Evolutionary conservation across 2,888 invertebrate species (phyloP), one percentile per base, ranked within the genome.

Genomic region (Temnothorax unifasciatus): DNA sequence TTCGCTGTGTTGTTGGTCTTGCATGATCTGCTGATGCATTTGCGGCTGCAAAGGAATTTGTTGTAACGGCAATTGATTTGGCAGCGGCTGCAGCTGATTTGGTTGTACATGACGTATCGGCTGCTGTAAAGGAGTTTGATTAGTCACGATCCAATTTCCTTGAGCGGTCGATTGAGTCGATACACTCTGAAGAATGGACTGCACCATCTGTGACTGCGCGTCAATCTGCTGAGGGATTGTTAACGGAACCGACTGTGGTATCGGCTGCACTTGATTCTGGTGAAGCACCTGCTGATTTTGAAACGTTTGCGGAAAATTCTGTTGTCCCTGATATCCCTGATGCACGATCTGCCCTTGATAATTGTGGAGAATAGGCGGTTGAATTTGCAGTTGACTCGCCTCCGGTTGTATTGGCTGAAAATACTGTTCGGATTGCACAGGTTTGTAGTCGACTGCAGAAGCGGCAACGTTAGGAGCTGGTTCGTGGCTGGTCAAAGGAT

Each of bases 371-470:
- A 89, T 73, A 25, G 92, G 91, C 13, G 87, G 84, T 15, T 90
- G 92, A 13, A 88, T 73, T 61, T 91, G 91, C 25, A 89, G 73
- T 34, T 92, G 92, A 52, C 89, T 91, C 9, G 88, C 85, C 88
- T 95, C 94, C 4, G 94, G 94, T 77, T 93, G 93, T 82, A 94
- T 93, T 6, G 94, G 94, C 83, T 95, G 94, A 82, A 94, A 94
- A 88, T 94, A 94, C 89, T 93, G 92, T 86, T 95, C 90, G 59
- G 94, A 91, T 84, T 93, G 95, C 8, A 88, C 82, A 13, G 87
- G 82, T 66, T 88, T 91, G 66, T 89, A 88, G 1, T 88, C 92
- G 21, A 85, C 69, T 8, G 85, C 77, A 8, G 86, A 41, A 13
- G 87, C 41, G 29, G 74, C 64, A 8, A 87, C 75, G 57, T 84